Evolutionary conservation across 2,888 invertebrate species (phyloP).

Genomic region (Noctua fimbriata): DNA sequence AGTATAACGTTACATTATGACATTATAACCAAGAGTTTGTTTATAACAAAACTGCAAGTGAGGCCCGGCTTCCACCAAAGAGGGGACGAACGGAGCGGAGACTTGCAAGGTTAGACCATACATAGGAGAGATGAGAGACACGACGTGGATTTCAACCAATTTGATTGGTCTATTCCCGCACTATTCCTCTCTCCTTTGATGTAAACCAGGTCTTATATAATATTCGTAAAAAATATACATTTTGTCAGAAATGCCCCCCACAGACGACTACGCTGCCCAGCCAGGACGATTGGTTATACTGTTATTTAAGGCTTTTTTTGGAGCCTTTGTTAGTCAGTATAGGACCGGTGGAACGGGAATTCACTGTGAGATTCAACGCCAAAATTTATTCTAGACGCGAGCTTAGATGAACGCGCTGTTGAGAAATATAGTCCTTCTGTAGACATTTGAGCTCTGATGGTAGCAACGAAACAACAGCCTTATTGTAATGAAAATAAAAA

Average conservation of each 20-base stretch:
- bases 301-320: slow-evolving; percentile 49
- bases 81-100: not conserved
- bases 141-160: not conserved
- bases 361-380: slow-evolving; percentile 35
- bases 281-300: slow-evolving; percentile 14
- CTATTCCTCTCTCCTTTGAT: not conserved
- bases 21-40: slow-evolving; percentile 15
- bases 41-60: not conserved
- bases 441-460: not conserved
- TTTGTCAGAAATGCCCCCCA: slow-evolving; percentile 22
- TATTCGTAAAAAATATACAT: slow-evolving; percentile 21
- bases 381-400: slow-evolving; percentile 22
- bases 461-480: not conserved
- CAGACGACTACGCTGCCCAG: slow-evolving; percentile 3
- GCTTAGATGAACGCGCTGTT: not conserved
- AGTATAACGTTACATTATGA: not conserved
- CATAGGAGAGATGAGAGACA: not conserved
- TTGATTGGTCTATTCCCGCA: not conserved
- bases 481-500: not conserved
- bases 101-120: not conserved
- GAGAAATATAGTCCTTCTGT: not conserved
- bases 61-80: not conserved
- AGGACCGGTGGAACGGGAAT: slow-evolving; percentile 3
- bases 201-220: not conserved
- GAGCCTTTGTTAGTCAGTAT: slow-evolving; percentile 43